phyloP scores from a whole-genome alignment of 2,888 invertebrate species.

The Hirtodrosophila confusa region DNA sequence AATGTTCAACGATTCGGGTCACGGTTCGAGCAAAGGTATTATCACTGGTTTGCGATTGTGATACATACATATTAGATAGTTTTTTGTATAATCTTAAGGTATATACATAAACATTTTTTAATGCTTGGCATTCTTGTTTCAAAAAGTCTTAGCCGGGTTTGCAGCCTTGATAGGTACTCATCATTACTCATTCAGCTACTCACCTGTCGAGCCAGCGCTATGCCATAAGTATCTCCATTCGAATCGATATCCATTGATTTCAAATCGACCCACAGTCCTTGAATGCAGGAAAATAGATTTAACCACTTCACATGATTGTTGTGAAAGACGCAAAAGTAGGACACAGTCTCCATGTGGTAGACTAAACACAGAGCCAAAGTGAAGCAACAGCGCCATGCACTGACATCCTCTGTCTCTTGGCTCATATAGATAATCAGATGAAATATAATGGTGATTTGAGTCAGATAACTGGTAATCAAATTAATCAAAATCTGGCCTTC shows the following conservation, averaged over 20 bases:
- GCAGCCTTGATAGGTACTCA: too few relatives aligned
- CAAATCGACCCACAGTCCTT: constrained; percentile 23
- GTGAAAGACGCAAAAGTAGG: constrained; percentile 51
- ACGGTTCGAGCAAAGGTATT: too few relatives aligned
- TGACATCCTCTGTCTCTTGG: not conserved
- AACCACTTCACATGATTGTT: constrained; percentile 31
- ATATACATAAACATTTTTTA: too few relatives aligned
- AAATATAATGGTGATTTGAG: constrained; percentile 44
- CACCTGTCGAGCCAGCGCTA: constrained; percentile 44
- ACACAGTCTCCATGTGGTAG: constrained; percentile 38
- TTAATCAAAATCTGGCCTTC: constrained; percentile 51
- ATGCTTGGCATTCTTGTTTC: too few relatives aligned
- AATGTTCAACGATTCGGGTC: too few relatives aligned
- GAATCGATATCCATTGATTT: not conserved
- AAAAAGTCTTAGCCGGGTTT: too few relatives aligned
- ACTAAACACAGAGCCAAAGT: constrained; percentile 7
- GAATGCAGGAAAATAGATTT: constrained; percentile 9
- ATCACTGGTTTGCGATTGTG: too few relatives aligned
- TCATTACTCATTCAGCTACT: not conserved
- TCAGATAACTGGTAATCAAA: constrained; percentile 52
- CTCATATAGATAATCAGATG: constrained; percentile 39
- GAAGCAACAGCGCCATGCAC: not conserved
- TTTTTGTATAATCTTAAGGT: too few relatives aligned
- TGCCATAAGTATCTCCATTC: not conserved
- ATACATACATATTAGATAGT: too few relatives aligned